These are phyloP conservation scores for Istiophorus platypterus DNA, from an alignment of 2,113 vertebrate genomes.

Conservation along the genomic window DNA sequence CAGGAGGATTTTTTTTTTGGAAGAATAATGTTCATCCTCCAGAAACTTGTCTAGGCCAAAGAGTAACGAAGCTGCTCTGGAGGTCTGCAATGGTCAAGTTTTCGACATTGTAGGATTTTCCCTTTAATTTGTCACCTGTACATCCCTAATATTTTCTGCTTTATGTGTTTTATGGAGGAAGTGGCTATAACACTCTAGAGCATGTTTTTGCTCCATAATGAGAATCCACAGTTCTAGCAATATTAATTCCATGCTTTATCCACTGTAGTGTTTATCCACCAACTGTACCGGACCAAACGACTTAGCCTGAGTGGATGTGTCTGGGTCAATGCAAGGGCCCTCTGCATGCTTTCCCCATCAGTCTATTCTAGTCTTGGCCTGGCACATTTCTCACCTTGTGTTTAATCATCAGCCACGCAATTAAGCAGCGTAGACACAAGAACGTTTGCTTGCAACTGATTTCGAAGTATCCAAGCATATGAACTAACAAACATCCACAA, in stretches of 20 bases:
- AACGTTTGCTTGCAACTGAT: neutral
- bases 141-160: slow-evolving; percentile 6
- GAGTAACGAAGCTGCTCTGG: neutral
- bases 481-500: neutral
- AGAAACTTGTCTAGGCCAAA: neutral
- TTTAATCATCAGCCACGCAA: slow-evolving; percentile 33
- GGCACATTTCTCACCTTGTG: slow-evolving; percentile 18
- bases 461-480: neutral
- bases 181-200: neutral
- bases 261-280: neutral
- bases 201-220: neutral
- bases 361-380: slow-evolving; percentile 32
- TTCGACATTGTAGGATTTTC: neutral
- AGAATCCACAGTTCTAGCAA: neutral
- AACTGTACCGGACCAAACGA: slow-evolving; percentile 15
- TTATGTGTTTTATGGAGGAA: slow-evolving; percentile 12
- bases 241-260: neutral
- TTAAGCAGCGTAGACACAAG: slow-evolving; percentile 13
- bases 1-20: neutral
- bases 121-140: neutral
- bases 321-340: slow-evolving; percentile 27
- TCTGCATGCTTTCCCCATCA: slow-evolving; percentile 15
- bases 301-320: slow-evolving; percentile 21
- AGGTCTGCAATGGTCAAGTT: neutral
- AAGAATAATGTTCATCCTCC: neutral